Base-by-base conservation (phyloP, 2,888 invertebrate genomes). In the Apomyelois bistriatella region DNA sequence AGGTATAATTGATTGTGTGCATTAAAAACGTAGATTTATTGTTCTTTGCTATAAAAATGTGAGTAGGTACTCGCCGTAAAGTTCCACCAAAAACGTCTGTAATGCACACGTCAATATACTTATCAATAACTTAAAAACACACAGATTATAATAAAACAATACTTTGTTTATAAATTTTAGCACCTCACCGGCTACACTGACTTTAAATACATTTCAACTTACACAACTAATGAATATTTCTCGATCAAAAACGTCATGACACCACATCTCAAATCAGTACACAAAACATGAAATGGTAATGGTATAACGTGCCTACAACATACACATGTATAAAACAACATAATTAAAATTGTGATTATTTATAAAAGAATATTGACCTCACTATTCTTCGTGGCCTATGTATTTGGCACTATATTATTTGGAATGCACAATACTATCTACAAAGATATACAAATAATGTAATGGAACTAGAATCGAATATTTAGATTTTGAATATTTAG, bases 331-430 rank as follows among this genome's bases (percentile, higher is more conserved):
- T 61, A 64, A 72, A 72, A 68, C 64, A 70, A 68, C 64, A 60
- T 66, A 61, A 66, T 67, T 62, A 72, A 40, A 77, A 79, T 82
- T 85, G 85, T 86, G 85, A 87, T 86, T 79, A 73, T 62, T 64
- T 7, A 64, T 65, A 79, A 79, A 76, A 70, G 74, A 69, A 72
- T 66, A 72, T 64, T 71, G 64, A 71, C 68, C 63, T 73, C 78
- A 76, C 74, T 64, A 68, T 66, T 58, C 55, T 61, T 65, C 59
- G 74, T 70, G 76, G 77, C 79, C 76, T 69, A 67, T 71, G 72
- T 83, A 83, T 89, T 90, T 90, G 89, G 89, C 89, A 90, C 89
- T 83, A 81, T 76, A 76, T 78, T 79, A 85, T 87, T 89, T 88
- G 87, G 86, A 82, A 87, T 80, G 79, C 82, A 77, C 78, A 80